Percentiles rank a stretch among this genome's conserved stretches.
Conservation (phyloP, 2,797 vertebrate genomes). For the Crenichthys baileyi region DNA sequence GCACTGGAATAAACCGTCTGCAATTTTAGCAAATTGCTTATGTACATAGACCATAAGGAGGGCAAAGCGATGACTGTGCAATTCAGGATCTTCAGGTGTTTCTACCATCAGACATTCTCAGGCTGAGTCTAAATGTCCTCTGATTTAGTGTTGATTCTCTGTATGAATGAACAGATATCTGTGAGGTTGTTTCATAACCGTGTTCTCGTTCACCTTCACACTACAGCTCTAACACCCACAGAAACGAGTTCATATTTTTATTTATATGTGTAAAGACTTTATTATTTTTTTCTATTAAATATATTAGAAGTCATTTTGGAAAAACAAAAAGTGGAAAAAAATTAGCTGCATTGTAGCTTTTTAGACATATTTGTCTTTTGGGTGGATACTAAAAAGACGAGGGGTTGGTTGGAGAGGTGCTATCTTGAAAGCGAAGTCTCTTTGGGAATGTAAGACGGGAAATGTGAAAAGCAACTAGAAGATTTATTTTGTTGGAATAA, state of each 20-base stretch:
- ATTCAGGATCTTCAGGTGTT: slow-evolving; percentile 67
- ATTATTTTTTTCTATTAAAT: slow-evolving; percentile 8
- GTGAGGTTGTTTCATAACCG: slow-evolving; percentile 22
- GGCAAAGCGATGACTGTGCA: slow-evolving; percentile 50
- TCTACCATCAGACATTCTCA: slow-evolving; percentile 61
- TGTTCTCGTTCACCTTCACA: slow-evolving; percentile 48
- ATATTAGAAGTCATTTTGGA: slow-evolving; percentile 24
- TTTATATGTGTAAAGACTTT: slow-evolving; percentile 10
- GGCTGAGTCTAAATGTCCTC: slow-evolving; percentile 41
- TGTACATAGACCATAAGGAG: slow-evolving; percentile 48
- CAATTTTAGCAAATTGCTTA: slow-evolving; percentile 50
- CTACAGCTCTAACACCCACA: slow-evolving; percentile 46
- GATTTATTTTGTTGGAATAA: slow-evolving; percentile 9
- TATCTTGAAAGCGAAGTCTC: not conserved
- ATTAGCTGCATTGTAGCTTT: slow-evolving; percentile 52
- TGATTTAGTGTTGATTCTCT: not conserved
- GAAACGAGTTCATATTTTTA: slow-evolving; percentile 19
- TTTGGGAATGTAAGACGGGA: slow-evolving; percentile 3
- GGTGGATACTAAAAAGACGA: not conserved
- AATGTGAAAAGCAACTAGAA: not conserved
- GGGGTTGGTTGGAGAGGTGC: not conserved
- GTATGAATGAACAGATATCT: slow-evolving; percentile 21
- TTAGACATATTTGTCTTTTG: slow-evolving; percentile 21
- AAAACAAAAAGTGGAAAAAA: slow-evolving; percentile 53
- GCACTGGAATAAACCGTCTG: slow-evolving; percentile 73